A percentile compares a stretch with the other conserved stretches of the same genome.
phyloP scores from a whole-genome alignment of 2,113 vertebrate genomes.

The Gasterosteus aculeatus region DNA sequence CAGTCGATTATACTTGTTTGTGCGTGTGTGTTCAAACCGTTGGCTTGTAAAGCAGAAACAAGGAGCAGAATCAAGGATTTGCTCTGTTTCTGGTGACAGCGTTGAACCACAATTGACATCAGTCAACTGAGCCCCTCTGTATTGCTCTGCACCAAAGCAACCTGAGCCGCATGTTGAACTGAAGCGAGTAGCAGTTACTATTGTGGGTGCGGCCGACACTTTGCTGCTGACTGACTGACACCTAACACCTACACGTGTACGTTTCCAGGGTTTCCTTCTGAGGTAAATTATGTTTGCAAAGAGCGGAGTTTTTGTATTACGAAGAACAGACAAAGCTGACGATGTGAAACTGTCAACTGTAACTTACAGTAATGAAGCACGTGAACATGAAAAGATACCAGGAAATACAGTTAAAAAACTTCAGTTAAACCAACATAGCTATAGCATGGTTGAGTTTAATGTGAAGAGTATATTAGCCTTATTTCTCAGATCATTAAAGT shows the following conservation, averaged over 20 bases:
- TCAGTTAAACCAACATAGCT: background rate
- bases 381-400: background rate
- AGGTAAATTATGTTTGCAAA: background rate
- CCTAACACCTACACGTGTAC: background rate
- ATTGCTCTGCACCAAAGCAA: background rate
- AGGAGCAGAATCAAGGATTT: slow-evolving; percentile 4
- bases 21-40: slow-evolving; percentile 9
- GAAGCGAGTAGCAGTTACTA: background rate
- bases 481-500: slow-evolving; percentile 35
- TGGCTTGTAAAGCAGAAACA: background rate
- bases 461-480: slow-evolving; percentile 13
- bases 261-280: background rate
- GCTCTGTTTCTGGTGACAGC: slow-evolving; percentile 18
- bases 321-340: background rate
- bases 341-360: slow-evolving; percentile 4
- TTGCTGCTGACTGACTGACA: background rate
- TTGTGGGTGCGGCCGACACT: background rate
- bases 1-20: slow-evolving; percentile 27
- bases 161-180: background rate
- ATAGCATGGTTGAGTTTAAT: slow-evolving; percentile 18
- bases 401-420: background rate
- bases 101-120: background rate
- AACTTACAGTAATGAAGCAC: background rate
- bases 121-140: background rate
- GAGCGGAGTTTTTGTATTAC: background rate